Evolutionary conservation across 2,797 vertebrate genomes (phyloP), one percentile per base, ranked within the genome.

Genomic region (Epinephelus malabaricus): DNA sequence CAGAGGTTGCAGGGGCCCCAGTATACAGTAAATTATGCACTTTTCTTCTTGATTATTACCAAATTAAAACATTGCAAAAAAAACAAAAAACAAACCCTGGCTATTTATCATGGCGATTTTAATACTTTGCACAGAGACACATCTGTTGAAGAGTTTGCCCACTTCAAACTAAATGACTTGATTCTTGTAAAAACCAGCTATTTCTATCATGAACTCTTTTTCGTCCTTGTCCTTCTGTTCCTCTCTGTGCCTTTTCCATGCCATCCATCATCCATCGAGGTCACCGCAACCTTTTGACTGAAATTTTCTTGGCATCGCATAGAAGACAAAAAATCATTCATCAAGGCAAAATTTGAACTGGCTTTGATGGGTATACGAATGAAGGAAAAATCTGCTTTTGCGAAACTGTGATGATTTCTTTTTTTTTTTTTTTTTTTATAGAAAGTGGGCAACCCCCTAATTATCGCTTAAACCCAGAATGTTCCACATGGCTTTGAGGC

Each of bases 361-460:
- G 79, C 79, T 86, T 79, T 84, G 74, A 88, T 85, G 65, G 25
- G 54, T 15, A 79, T 70, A 53, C 43, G 59, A 83, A 73, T 3
- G 61, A 53, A 79, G 65, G 75, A 73, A 78, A 87, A 82, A 79
- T 85, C 63, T 72, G 67, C 66, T 72, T 83, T 80, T 74, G 83
- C 54, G 62, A 88, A 89, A 86, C 67, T 43, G 69, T 86, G 84
- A 91, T 80, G 86, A 84, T 88, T 82, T 73, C 51, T 71, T 79
- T 73, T 3, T 74, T 18, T 71, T 21, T 65, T 21, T 21, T 21
- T 14, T 58, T 50, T 64, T 78, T 85, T 72, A 18, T 59, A 83
- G 60, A 90, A 56, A 85, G 66, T 79, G 92, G 90, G 90, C 90
- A 93, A 93, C 90, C 89, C 92, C 92, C 79, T 92, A 90, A 94